Percentiles rank a stretch among this genome's conserved stretches.
Conservation (phyloP, 53 echinoderm and acorn worm species). For the Antedon mediterranea region DNA sequence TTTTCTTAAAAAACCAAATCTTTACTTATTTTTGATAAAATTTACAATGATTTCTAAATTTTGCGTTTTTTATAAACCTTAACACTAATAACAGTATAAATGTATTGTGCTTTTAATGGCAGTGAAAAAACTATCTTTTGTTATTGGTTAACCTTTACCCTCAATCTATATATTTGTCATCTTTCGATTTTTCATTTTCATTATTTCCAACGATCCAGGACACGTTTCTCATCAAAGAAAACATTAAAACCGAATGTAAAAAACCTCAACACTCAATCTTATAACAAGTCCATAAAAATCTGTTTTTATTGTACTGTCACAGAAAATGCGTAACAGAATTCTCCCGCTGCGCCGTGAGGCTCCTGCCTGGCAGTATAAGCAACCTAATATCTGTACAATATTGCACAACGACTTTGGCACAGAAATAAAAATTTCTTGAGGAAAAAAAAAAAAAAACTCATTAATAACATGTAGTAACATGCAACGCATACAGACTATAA, state of each 20-base stretch:
- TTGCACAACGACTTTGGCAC: neutral
- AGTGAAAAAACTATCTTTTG: too few species aligned
- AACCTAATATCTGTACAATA: neutral
- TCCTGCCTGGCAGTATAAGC: neutral
- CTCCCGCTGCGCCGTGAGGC: neutral
- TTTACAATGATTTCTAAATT: too few species aligned
- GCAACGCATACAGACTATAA: neutral
- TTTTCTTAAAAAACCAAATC: too few species aligned
- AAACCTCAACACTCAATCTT: neutral
- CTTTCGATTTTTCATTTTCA: too few species aligned
- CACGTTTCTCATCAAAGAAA: too few species aligned
- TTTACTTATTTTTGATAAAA: too few species aligned
- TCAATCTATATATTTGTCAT: too few species aligned
- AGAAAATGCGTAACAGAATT: neutral
- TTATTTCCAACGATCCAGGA: too few species aligned
- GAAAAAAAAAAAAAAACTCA: neutral
- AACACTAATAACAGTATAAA: too few species aligned
- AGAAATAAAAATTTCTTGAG: neutral
- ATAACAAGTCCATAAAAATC: neutral
- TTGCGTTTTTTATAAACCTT: too few species aligned
- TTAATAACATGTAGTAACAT: neutral
- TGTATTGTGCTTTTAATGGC: too few species aligned
- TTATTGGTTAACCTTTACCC: too few species aligned
- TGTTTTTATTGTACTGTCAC: neutral
- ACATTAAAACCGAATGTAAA: neutral